Conservation (phyloP, 2,888 invertebrate genomes). For the Trissonchulus latispiculum region DNA sequence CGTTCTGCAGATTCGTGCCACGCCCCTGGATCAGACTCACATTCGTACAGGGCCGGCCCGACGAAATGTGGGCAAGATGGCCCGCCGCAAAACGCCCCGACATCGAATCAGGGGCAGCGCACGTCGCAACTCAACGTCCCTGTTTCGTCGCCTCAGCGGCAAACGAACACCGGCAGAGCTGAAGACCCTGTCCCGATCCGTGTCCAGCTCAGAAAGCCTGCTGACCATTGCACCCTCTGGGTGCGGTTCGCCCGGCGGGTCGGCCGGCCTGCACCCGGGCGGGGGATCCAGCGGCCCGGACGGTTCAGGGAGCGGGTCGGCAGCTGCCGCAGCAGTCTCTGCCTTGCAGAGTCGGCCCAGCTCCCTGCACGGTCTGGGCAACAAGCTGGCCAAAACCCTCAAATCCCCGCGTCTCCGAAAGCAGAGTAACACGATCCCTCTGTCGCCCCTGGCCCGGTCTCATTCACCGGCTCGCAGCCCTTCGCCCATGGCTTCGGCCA, state of each 20-base stretch:
- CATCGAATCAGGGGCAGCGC: background rate
- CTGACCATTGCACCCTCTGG: slow-evolving; percentile 43
- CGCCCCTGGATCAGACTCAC: slow-evolving; percentile 85
- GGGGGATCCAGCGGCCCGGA: background rate
- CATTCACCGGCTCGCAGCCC: slow-evolving; percentile 82
- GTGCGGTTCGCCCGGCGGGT: slow-evolving; percentile 24
- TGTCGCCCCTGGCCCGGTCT: slow-evolving; percentile 85
- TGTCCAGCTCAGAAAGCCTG: slow-evolving; percentile 45
- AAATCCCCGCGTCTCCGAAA: slow-evolving; percentile 67
- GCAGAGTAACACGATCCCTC: slow-evolving; percentile 69
- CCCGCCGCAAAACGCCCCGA: slow-evolving; percentile 32
- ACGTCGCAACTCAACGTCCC: slow-evolving; percentile 55
- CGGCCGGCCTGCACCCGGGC: background rate
- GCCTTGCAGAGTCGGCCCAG: slow-evolving; percentile 59
- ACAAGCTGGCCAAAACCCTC: slow-evolving; percentile 60
- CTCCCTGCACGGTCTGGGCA: slow-evolving; percentile 85
- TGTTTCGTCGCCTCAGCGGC: slow-evolving; percentile 71
- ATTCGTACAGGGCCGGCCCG: slow-evolving; percentile 71
- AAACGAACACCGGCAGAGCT: slow-evolving; percentile 84
- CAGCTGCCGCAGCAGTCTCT: background rate
- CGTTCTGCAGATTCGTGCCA: slow-evolving; percentile 42
- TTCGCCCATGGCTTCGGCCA: slow-evolving; percentile 52
- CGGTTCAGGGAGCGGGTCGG: background rate
- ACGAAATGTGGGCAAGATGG: slow-evolving; percentile 50
- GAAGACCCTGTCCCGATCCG: slow-evolving; percentile 56